Conservation (phyloP, 2,888 invertebrate species). For the Epinotia bilunana region DNA sequence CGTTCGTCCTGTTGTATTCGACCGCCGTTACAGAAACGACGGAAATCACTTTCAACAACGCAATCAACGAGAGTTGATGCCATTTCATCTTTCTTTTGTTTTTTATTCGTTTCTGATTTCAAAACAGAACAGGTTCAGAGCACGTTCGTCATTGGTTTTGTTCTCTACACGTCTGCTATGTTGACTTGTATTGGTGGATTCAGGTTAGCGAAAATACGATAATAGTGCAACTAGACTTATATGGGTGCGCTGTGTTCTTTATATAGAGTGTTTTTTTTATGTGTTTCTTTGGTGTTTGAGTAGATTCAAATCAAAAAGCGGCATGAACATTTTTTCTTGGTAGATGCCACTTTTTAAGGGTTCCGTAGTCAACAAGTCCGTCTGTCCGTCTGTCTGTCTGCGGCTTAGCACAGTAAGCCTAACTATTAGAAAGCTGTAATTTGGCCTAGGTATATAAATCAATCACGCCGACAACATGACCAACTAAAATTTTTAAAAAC, state of each 20-base stretch:
- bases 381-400: too few species aligned
- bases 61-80: background rate
- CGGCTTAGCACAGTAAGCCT: too few species aligned
- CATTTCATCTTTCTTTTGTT: conserved; percentile 3
- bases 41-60: conserved; percentile 40
- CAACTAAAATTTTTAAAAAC: too few species aligned
- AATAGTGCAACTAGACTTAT: background rate
- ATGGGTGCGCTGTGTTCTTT: background rate
- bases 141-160: background rate
- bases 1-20: conserved; percentile 61
- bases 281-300: background rate
- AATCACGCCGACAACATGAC: too few species aligned
- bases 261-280: background rate
- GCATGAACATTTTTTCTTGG: background rate
- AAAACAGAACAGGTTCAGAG: background rate
- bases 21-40: conserved; percentile 51
- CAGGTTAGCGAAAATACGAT: background rate
- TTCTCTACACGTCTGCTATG: background rate
- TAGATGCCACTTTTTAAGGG: background rate
- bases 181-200: background rate
- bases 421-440: too few species aligned
- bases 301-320: background rate
- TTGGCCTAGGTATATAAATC: too few species aligned
- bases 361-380: too few species aligned
- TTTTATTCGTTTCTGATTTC: background rate